Conservation (phyloP, 2,888 invertebrate genomes). For the Herminia tarsipennalis region DNA sequence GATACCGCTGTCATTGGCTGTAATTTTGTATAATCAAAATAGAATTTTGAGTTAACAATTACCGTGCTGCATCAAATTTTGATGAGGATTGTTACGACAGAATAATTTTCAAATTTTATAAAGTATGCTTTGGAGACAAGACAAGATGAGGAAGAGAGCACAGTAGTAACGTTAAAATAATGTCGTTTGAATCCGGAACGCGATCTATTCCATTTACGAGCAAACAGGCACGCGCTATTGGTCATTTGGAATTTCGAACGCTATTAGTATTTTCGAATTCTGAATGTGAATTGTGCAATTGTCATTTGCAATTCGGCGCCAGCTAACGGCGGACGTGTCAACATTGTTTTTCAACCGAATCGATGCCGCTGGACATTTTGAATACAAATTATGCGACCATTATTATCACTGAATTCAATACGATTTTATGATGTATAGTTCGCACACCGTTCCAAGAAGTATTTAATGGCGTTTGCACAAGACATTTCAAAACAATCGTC, state of each 20-base stretch:
- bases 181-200: conserved; percentile 61
- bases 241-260: conserved; percentile 68
- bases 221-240: conserved; percentile 61
- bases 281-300: conserved; percentile 72
- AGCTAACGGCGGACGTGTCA: conserved; percentile 69
- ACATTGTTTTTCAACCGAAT: conserved; percentile 66
- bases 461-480: conserved; percentile 70
- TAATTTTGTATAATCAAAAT: conserved; percentile 44
- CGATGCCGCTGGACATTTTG: conserved; percentile 63
- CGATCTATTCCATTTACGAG: conserved; percentile 56
- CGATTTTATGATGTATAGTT: conserved; percentile 59
- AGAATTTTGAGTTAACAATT: conserved; percentile 20
- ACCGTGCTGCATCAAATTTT: conserved; percentile 4
- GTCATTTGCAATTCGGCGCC: conserved; percentile 79
- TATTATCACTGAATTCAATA: conserved; percentile 60
- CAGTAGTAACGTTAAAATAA: conserved; percentile 39
- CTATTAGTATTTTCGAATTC: conserved; percentile 72
- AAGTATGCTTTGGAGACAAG: conserved; percentile 14
- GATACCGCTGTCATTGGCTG: conserved; percentile 50
- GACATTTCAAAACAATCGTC: conserved; percentile 71
- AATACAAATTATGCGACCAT: conserved; percentile 71
- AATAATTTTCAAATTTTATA: conserved; percentile 19
- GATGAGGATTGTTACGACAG: conserved; percentile 1
- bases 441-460: conserved; percentile 59
- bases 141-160: conserved; percentile 34